Percentiles rank a stretch among this genome's conserved stretches.
Evolutionary conservation across 2,797 vertebrate genomes (phyloP).

Genomic region (Gephyroberyx darwinii): DNA sequence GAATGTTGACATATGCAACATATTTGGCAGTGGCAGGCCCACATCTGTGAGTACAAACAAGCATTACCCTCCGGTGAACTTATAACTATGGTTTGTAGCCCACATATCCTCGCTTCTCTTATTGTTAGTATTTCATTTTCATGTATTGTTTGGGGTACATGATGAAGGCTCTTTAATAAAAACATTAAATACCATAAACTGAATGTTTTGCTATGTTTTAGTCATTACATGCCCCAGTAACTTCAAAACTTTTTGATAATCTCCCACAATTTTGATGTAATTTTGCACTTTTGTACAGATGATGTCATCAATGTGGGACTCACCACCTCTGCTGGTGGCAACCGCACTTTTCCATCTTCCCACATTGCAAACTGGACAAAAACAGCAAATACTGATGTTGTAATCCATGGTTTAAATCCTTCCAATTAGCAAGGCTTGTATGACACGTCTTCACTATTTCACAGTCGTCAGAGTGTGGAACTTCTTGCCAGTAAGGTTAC

Average conservation of each 20-base stretch:
- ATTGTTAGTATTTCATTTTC: conserved; percentile 27
- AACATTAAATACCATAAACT: background rate
- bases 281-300: too few relatives aligned
- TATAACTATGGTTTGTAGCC: conserved; percentile 39
- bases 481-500: conserved; percentile 5
- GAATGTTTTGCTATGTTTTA: too few relatives aligned
- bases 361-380: too few relatives aligned
- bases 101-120: conserved; percentile 24
- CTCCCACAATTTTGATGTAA: too few relatives aligned
- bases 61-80: conserved; percentile 48
- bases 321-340: too few relatives aligned
- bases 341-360: too few relatives aligned
- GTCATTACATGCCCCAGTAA: too few relatives aligned
- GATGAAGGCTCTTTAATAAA: background rate
- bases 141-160: conserved; percentile 3
- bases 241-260: too few relatives aligned
- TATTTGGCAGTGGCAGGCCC: conserved; percentile 55
- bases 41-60: conserved; percentile 59
- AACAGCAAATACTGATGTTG: too few relatives aligned
- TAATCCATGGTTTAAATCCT: background rate
- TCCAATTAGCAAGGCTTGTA: background rate
- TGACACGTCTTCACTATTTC: too few relatives aligned
- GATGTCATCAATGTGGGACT: too few relatives aligned
- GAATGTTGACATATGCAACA: conserved; percentile 64
- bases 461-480: background rate